These are phyloP conservation scores for Lordiphosa clarofinis DNA, from an alignment of 1,140 invertebrate genomes.

Conservation along the genomic window DNA sequence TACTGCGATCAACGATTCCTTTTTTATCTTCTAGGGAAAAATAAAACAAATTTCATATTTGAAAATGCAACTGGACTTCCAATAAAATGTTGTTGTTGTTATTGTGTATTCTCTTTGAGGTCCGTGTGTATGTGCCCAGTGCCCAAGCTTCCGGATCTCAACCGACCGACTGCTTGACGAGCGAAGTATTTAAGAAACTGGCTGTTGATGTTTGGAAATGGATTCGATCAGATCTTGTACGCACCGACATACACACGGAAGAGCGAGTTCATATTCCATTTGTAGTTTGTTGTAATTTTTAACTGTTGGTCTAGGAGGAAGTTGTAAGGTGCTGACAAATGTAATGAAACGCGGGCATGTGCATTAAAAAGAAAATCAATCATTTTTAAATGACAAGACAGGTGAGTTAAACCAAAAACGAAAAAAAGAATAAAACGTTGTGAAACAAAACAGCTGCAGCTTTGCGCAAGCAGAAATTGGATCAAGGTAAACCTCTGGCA, in stretches of 20 bases:
- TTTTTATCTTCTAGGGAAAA: conserved; percentile 89
- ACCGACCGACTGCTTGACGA: too few species aligned
- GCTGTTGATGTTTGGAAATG: too few species aligned
- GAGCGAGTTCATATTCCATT: too few species aligned
- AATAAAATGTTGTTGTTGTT: conserved; percentile 13
- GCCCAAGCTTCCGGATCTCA: too few species aligned
- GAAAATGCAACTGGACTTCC: conserved; percentile 35
- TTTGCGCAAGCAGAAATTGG: too few species aligned
- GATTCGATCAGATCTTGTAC: neutral
- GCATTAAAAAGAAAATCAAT: conserved; percentile 4
- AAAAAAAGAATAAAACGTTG: neutral
- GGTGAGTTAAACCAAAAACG: too few species aligned
- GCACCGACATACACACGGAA: conserved; percentile 1
- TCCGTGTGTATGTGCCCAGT: neutral
- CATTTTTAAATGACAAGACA: too few species aligned
- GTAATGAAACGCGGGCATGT: conserved; percentile 10
- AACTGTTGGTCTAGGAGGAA: neutral
- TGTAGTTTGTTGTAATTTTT: conserved; percentile 3
- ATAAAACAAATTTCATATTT: conserved; percentile 57
- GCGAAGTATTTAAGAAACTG: too few species aligned
- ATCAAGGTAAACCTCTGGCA: too few species aligned
- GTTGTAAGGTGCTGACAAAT: conserved; percentile 5
- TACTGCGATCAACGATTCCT: conserved; percentile 93
- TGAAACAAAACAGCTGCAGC: too few species aligned
- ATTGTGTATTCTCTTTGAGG: conserved; percentile 1